Percentiles rank a stretch among this genome's conserved stretches.
Conservation (phyloP, 2,113 vertebrate species). For the Colistium nudipinnis region DNA sequence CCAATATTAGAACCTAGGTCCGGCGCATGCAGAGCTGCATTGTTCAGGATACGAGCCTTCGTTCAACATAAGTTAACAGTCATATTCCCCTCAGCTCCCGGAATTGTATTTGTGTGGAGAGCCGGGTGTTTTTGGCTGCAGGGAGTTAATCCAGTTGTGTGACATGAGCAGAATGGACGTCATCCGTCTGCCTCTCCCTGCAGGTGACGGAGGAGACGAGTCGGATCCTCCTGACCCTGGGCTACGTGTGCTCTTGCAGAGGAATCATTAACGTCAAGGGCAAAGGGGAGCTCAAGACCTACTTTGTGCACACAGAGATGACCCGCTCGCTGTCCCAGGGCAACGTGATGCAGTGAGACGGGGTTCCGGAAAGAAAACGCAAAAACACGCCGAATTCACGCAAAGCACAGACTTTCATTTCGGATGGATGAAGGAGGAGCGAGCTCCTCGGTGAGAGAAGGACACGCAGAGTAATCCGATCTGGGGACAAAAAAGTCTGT, state of each 20-base stretch:
- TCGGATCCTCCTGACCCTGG: constrained; percentile 86
- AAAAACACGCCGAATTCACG: constrained; percentile 15
- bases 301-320: constrained; percentile 97
- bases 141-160: constrained; percentile 21
- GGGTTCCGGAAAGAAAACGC: no score
- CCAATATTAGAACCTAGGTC: not conserved
- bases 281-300: constrained; percentile 96
- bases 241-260: constrained; percentile 93
- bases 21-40: not conserved
- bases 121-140: constrained; percentile 12
- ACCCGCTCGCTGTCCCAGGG: constrained; percentile 93
- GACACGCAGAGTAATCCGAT: constrained; percentile 15
- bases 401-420: constrained; percentile 32
- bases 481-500: not conserved
- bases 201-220: constrained; percentile 95
- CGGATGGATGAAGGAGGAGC: no score
- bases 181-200: constrained; percentile 29
- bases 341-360: constrained; percentile 77
- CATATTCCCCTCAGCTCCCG: not conserved
- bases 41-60: not conserved
- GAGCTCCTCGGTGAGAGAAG: no score
- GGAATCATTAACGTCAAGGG: constrained; percentile 98
- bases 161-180: constrained; percentile 22
- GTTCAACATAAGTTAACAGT: constrained; percentile 1
- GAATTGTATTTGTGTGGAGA: constrained; percentile 7